Base-by-base conservation (phyloP, 2,113 vertebrate genomes). In the Colinus virginianus region DNA sequence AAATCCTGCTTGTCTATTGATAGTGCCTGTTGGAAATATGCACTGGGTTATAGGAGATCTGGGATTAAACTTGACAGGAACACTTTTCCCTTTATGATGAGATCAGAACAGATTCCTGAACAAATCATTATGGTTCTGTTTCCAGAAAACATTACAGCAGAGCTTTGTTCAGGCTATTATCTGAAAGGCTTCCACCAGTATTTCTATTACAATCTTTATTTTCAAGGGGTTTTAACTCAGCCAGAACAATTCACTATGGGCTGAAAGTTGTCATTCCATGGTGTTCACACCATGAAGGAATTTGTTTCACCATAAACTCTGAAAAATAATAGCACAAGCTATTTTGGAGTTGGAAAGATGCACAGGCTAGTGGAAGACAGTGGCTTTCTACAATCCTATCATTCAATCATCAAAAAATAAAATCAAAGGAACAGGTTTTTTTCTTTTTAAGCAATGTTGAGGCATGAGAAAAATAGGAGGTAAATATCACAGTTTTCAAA, bases 21-120 rank as follows among this genome's bases (percentile, higher is more conserved):
- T 58, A 83, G 55, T 26, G 59, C 48, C 43, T 75, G 43, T 12
- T 89, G 58, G 70, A 95, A 92, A 66, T 74, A 77, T n/a, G 23
- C n/a, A 59, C 17, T 1, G 1, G 17, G 2, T 95, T 88, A 80
- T 40, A 63, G 25, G 59, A 64, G 45, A 59, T 46, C 13, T 68
- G 71, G 34, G 61, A 88, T 83, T 91, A 93, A 82, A 91, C 63
- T 87, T 74, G 78, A 90, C 68, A 88, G 61, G 13, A 88, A 90
- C 42, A 59, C 4, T 87, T 95, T 82, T 79, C 62, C 49, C 59
- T 90, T 87, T 94, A 87, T 90, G 32, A 90, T 58, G 83, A 77
- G 38, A 92, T 79, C 78, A 90, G 89, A 87, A 90, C 59, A 81
- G 80, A 92, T 90, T 95, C 81, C 76, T 83, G 78, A 95, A 87